These are phyloP conservation scores for Poecilia wingei DNA, from an alignment of 2,797 vertebrate genomes.

Conservation along the genomic window DNA sequence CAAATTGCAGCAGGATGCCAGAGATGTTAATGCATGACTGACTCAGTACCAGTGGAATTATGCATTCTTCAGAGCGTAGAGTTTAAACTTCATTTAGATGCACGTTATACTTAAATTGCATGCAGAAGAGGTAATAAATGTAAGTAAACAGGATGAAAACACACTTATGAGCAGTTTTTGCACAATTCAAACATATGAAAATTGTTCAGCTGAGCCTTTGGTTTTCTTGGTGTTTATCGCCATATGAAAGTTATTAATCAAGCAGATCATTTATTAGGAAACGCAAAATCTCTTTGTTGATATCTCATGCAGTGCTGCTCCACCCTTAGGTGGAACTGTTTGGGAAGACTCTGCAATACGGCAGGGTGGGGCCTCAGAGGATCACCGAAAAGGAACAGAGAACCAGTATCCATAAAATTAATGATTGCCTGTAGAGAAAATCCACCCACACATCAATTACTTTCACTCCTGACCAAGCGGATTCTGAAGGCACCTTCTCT, in stretches of 20 bases:
- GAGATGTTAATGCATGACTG: neutral
- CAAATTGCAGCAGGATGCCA: conserved; percentile 9
- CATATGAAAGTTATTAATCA: neutral
- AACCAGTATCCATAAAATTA: conserved; percentile 13
- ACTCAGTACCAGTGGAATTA: neutral
- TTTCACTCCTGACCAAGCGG: conserved; percentile 14
- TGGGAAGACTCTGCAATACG: conserved; percentile 49
- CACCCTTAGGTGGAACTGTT: conserved; percentile 32
- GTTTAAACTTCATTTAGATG: neutral
- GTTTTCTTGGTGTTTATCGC: neutral
- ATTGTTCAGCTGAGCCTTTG: neutral
- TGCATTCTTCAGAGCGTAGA: neutral
- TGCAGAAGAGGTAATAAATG: too few species aligned
- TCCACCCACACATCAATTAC: conserved; percentile 31
- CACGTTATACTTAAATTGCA: neutral
- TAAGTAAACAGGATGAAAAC: neutral
- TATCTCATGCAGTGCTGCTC: conserved; percentile 15
- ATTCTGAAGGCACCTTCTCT: conserved; percentile 21
- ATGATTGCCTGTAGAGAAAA: conserved; percentile 17
- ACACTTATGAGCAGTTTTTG: neutral
- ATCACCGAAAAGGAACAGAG: conserved; percentile 4
- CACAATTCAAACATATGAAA: neutral
- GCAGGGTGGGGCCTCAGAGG: conserved; percentile 37
- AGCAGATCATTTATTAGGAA: neutral
- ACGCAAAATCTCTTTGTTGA: conserved; percentile 8